Base-by-base conservation (phyloP, 2,797 vertebrate genomes). In the Anguilla pacifica region DNA sequence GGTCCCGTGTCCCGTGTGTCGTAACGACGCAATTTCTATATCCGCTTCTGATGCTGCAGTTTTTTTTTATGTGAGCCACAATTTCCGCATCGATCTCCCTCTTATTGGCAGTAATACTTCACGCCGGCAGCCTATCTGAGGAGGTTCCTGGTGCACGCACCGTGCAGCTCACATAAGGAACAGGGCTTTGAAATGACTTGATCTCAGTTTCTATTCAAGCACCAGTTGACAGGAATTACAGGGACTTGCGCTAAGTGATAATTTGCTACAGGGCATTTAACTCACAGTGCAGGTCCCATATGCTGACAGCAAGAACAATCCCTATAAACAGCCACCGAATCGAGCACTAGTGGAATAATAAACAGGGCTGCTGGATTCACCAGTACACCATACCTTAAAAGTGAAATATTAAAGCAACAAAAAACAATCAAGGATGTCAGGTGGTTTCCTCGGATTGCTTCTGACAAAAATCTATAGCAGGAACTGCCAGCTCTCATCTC, bases 171-270 rank as follows among this genome's bases (percentile, higher is more conserved):
- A 0, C 61, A 1, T 17, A 17, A 0, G 6, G 79, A 10, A 39
- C 88, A 85, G 88, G 88, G 89, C 92, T 87, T 87, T 17, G 85
- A 91, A 93, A 92, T 90, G 89, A 91, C 89, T 92, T 87, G 74
- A 85, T 89, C 88, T 88, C 83, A 89, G 89, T 92, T 91, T 91
- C 87, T 91, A 83, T 91, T 90, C 77, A 87, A 92, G 91, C 89
- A 86, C 86, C 89, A 86, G 51, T 92, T 90, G 87, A 88, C 79
- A 64, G 74, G 61, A 84, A 88, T 91, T 87, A 90, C 91, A 89
- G 55, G n/a, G 59, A 46, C 59, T 70, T 46, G 84, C 59, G 39
- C 6, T 86, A 88, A 84, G 91, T 92, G 90, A 92, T 88, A 91
- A 90, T 92, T 90, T 61, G 89, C 88, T 91, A 87, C 90, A 89